These are phyloP conservation scores for Uria aalge DNA, from an alignment of 2,113 vertebrate genomes.

Conservation along the genomic window DNA sequence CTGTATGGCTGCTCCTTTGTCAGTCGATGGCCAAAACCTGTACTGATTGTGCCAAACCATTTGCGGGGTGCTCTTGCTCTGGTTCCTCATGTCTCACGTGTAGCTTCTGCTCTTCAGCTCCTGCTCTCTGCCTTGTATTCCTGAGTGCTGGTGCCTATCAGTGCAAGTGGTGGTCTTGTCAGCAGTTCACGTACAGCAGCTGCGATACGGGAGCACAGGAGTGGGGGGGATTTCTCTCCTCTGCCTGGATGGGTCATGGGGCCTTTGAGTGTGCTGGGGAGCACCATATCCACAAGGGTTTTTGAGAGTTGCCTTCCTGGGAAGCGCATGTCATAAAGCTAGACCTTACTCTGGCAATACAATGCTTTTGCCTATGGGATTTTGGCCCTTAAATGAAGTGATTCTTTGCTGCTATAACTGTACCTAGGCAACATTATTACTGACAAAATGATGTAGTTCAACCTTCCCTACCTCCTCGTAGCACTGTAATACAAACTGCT, in stretches of 20 bases:
- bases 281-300: neutral
- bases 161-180: neutral
- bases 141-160: neutral
- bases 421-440: neutral
- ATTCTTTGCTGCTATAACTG: neutral
- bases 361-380: neutral
- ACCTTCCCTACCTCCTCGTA: neutral
- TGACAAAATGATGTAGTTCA: neutral
- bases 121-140: neutral
- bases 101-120: neutral
- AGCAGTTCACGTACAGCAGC: neutral
- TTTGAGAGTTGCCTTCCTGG: neutral
- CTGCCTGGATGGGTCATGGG: neutral
- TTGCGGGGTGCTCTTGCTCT: neutral
- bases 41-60: neutral
- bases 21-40: neutral
- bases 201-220: rapidly evolving
- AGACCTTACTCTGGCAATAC: neutral
- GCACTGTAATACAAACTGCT: neutral
- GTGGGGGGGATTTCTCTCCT: neutral
- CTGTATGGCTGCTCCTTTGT: neutral
- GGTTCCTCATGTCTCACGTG: neutral
- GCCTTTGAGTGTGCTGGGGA: neutral
- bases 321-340: neutral
- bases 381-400: neutral